Conservation (phyloP, 2,888 invertebrate genomes). For the Oithona nana region DNA sequence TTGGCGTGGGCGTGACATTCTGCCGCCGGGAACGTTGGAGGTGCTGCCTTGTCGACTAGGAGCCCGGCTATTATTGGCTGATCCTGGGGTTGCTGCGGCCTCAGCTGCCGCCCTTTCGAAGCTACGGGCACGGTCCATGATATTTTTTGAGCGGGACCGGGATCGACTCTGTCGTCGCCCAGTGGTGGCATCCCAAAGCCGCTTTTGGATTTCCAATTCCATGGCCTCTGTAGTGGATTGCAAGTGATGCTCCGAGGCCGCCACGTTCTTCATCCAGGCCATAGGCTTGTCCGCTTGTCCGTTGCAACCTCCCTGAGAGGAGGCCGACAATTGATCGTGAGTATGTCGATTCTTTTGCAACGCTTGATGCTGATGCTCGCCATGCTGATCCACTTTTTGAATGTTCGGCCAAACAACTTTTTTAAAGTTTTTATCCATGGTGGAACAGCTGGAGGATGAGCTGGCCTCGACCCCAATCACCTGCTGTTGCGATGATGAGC, state of each 20-base stretch:
- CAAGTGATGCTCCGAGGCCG: no score
- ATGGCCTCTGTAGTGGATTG: background rate
- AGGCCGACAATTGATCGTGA: no score
- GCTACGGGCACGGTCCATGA: constrained; percentile 8
- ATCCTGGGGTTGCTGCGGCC: background rate
- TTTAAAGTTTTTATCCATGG: no score
- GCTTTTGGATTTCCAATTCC: background rate
- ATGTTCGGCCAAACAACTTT: background rate
- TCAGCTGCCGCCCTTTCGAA: background rate
- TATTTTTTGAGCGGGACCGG: background rate
- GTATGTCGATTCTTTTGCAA: background rate
- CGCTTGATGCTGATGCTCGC: background rate
- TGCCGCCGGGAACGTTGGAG: background rate
- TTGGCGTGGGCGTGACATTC: background rate
- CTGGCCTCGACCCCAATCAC: background rate
- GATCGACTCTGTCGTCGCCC: background rate
- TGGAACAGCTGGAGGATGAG: no score
- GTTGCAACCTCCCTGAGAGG: no score
- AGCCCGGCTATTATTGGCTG: background rate
- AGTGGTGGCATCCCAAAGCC: background rate
- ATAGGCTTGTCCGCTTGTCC: background rate
- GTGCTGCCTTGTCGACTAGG: background rate
- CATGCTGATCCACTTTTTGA: no score
- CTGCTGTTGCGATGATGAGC: background rate
- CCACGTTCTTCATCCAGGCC: background rate